phyloP scores from a whole-genome alignment of 2,113 vertebrate genomes.

The Dipodomys spectabilis region DNA sequence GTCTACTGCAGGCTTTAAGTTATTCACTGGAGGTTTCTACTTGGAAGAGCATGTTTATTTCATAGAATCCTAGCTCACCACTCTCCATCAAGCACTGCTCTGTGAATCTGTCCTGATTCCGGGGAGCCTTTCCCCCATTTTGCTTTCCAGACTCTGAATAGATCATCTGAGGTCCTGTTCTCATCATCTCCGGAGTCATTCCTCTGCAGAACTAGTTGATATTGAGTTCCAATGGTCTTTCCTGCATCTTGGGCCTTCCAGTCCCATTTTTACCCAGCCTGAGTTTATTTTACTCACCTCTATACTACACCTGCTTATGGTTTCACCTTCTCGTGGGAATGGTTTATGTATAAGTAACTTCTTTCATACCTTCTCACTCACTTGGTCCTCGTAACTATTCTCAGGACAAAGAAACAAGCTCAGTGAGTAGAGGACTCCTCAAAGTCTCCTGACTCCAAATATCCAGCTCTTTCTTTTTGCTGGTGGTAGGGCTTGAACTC shows the following conservation, averaged over 20 bases:
- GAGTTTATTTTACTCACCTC: neutral
- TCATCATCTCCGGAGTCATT: neutral
- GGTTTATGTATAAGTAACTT: neutral
- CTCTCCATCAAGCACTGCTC: neutral
- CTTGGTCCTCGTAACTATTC: neutral
- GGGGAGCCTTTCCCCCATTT: neutral
- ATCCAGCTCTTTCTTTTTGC: no score
- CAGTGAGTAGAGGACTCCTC: neutral
- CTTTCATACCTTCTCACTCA: neutral
- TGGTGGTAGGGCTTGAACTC: no score
- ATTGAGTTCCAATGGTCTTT: neutral
- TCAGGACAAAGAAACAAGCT: neutral
- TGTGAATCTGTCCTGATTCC: conserved; percentile 22
- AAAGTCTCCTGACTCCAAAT: neutral
- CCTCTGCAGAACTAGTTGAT: neutral
- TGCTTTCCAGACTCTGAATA: neutral
- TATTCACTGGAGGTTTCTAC: conserved; percentile 12
- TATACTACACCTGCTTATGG: neutral
- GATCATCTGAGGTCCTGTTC: neutral
- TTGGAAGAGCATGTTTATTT: neutral
- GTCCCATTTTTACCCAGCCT: neutral
- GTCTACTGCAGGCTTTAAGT: conserved; percentile 34
- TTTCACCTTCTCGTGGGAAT: neutral
- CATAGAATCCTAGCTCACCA: neutral
- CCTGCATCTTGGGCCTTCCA: neutral